phyloP scores from a whole-genome alignment of 2,888 invertebrate genomes.

The Andricus curvator region DNA sequence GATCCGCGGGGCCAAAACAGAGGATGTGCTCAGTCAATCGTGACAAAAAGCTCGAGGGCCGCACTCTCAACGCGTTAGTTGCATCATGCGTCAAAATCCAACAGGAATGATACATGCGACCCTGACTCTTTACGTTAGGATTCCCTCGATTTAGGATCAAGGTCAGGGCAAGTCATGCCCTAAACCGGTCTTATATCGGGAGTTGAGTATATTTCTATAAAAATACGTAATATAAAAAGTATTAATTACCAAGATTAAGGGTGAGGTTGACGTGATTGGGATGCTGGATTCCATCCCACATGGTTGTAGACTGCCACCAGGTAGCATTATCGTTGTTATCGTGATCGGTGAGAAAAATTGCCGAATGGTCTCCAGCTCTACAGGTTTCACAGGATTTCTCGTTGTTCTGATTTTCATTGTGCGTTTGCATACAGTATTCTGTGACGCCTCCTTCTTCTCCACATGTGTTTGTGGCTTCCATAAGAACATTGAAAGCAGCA shows the following conservation, averaged over 20 bases:
- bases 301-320: constrained; percentile 99
- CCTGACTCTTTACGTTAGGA: no score
- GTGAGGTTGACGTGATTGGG: constrained; percentile 96
- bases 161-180: no score
- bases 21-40: no score
- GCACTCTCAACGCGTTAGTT: no score
- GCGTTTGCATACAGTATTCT: constrained; percentile 96
- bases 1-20: no score
- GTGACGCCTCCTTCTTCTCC: constrained; percentile 87
- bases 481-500: constrained; percentile 93
- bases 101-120: no score
- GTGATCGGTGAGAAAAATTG: constrained; percentile 91
- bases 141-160: no score
- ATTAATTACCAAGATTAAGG: constrained; percentile 86
- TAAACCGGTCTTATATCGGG: no score
- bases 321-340: constrained; percentile 94
- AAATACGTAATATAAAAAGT: constrained; percentile 20
- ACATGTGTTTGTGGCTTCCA: constrained; percentile 98
- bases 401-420: constrained; percentile 84
- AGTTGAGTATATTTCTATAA: not conserved
- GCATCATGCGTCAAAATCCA: no score
- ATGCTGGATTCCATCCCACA: constrained; percentile 95
- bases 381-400: constrained; percentile 91
- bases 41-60: no score
- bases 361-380: constrained; percentile 84